Conservation (phyloP, 2,888 invertebrate species). For the Drosophila neoperkinsi region DNA sequence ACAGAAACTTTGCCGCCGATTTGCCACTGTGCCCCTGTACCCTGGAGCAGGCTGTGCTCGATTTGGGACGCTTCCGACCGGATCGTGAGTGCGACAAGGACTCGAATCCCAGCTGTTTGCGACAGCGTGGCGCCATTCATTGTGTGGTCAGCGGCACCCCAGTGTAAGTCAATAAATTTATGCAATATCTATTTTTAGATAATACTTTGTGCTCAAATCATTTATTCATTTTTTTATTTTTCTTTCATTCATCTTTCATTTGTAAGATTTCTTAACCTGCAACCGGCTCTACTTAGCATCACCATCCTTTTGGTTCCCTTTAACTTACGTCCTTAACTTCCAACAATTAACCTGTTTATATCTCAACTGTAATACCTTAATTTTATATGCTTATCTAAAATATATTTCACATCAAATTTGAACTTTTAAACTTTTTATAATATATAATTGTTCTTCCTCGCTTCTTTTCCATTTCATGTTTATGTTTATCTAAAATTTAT, state of each 20-base stretch:
- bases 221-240: background rate
- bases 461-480: background rate
- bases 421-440: too few species aligned
- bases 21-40: constrained; percentile 96
- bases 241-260: background rate
- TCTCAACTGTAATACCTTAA: too few species aligned
- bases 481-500: background rate
- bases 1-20: constrained; percentile 93
- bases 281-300: background rate
- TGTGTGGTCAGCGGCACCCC: constrained; percentile 97
- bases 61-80: constrained; percentile 96
- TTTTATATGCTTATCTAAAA: too few species aligned
- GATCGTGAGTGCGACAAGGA: constrained; percentile 96
- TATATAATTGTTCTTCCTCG: background rate
- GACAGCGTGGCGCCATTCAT: constrained; percentile 95
- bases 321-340: background rate
- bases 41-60: constrained; percentile 94
- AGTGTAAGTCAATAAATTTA: constrained; percentile 87
- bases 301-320: too few species aligned
- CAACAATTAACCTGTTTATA: background rate
- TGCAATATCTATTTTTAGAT: background rate
- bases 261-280: background rate
- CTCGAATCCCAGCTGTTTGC: constrained; percentile 94
- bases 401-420: background rate
- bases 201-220: background rate